Conservation (phyloP, 2,797 vertebrate species). For the Okamejei kenojei region DNA sequence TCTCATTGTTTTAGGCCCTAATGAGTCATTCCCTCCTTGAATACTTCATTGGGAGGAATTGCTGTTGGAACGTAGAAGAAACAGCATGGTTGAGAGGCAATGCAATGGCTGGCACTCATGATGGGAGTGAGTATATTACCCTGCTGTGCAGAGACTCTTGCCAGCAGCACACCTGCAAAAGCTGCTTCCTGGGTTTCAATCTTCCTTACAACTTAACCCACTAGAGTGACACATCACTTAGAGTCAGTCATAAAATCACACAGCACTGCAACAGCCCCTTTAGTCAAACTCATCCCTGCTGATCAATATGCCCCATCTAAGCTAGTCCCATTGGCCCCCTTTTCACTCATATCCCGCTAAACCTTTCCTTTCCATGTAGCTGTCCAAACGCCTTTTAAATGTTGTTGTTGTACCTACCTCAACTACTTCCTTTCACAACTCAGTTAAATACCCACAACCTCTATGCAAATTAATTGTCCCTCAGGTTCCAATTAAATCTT, state of each 20-base stretch:
- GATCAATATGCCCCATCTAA: too few species aligned
- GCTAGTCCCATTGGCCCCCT: too few species aligned
- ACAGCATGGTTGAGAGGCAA: not conserved
- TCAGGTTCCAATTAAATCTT: too few species aligned
- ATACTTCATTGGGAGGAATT: not conserved
- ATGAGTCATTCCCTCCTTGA: conserved; percentile 15
- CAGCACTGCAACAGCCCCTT: too few species aligned
- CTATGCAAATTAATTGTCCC: too few species aligned
- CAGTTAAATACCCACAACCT: too few species aligned
- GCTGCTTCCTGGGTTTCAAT: not conserved
- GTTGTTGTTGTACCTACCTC: too few species aligned
- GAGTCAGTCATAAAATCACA: not conserved
- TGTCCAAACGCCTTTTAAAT: too few species aligned
- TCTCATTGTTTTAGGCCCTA: not conserved
- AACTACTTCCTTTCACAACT: too few species aligned
- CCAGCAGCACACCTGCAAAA: conserved; percentile 18
- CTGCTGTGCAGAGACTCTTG: not conserved
- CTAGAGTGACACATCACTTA: not conserved
- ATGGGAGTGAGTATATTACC: not conserved
- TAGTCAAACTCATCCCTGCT: too few species aligned
- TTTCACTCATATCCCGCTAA: too few species aligned
- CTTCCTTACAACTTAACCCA: not conserved
- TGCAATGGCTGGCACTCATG: not conserved
- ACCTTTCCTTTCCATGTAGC: too few species aligned
- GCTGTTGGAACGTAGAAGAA: conserved; percentile 7